Evolutionary conservation across 53 echinoderm and acorn worm genomes (phyloP).

Genomic region (Temnopleurus reevesii): DNA sequence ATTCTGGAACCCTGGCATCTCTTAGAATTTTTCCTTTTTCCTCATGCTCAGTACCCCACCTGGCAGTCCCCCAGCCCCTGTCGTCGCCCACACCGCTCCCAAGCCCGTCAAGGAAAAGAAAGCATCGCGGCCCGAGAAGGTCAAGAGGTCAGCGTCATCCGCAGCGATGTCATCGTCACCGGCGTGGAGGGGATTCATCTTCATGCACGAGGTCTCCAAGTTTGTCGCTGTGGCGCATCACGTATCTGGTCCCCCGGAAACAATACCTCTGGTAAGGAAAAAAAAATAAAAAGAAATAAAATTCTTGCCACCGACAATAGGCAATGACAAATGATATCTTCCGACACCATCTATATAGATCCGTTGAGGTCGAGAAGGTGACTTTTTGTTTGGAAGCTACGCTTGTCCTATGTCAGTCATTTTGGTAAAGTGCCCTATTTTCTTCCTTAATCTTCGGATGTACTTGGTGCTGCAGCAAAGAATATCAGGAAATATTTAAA

Average conservation of each 20-base stretch:
- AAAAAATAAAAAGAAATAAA: too few relatives aligned
- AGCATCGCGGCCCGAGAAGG: conserved; percentile 12
- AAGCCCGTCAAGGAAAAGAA: conserved; percentile 56
- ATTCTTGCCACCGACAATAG: too few relatives aligned
- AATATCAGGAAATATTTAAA: too few relatives aligned
- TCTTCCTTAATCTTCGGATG: too few relatives aligned
- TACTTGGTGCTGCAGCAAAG: too few relatives aligned
- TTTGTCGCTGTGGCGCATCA: conserved; percentile 82
- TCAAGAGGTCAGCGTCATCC: conserved; percentile 52
- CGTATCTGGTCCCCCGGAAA: conserved; percentile 85
- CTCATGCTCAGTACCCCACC: conserved; percentile 4
- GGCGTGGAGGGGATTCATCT: conserved; percentile 85
- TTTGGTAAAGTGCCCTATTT: too few relatives aligned
- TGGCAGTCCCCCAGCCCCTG: conserved; percentile 25
- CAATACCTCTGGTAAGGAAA: conserved; percentile 79
- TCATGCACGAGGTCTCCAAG: conserved; percentile 89
- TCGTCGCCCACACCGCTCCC: not conserved
- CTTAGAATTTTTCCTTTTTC: not conserved
- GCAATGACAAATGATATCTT: too few relatives aligned
- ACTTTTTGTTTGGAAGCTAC: too few relatives aligned
- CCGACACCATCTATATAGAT: too few relatives aligned
- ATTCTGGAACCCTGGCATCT: too few relatives aligned
- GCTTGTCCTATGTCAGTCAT: too few relatives aligned
- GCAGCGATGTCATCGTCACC: conserved; percentile 44
- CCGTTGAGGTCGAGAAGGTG: too few relatives aligned